Evolutionary conservation across 2,113 vertebrate genomes (phyloP), one percentile per base, ranked within the genome.

Genomic region (Pseudois nayaur): DNA sequence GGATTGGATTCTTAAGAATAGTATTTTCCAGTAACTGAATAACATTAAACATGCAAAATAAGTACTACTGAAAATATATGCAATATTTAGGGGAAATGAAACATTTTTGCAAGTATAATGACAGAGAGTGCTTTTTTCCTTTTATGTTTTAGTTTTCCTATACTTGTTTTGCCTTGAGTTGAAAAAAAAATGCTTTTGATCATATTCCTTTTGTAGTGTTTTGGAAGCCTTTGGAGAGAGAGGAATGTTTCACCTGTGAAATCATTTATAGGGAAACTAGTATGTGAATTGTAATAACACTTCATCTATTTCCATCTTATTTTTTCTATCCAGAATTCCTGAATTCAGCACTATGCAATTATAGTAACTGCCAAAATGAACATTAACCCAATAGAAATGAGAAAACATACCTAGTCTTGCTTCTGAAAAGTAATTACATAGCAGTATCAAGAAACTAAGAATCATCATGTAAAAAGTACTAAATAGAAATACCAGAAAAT

Each of bases 291-390:
- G 25, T 91, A 97, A 93, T n/a, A 95, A 91, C 4, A 50, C 86
- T 50, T 54, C 36, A 95, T 48, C 64, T 55, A 25, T 84, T 94
- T n/a, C 62, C 43, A 84, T 97, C 96, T 91, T 94, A 71, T 67
- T 93, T 74, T 67, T 74, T 96, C 97, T 97, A 91, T 92, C 96
- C 78, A 31, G 33, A 79, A 60, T 87, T 87, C 78, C 95, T 85
- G 88, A 87, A 89, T 98, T 94, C 93, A 93, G 78, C 87, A 97
- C 93, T 89, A 91, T 98, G 93, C 88, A 98, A 98, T 98, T 98
- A 98, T 33, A 83, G 93, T 45, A 97, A 97, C 88, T 97, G 97
- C 97, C 94, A 97, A 97, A 95, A 97, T 60, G 97, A 96, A 89
- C 94, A 95, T 71, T 96, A 83, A 97, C 94, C 95, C 97, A 97